Evolutionary conservation across 1,140 invertebrate species (phyloP).

Genomic region (Sycophila sp.): DNA sequence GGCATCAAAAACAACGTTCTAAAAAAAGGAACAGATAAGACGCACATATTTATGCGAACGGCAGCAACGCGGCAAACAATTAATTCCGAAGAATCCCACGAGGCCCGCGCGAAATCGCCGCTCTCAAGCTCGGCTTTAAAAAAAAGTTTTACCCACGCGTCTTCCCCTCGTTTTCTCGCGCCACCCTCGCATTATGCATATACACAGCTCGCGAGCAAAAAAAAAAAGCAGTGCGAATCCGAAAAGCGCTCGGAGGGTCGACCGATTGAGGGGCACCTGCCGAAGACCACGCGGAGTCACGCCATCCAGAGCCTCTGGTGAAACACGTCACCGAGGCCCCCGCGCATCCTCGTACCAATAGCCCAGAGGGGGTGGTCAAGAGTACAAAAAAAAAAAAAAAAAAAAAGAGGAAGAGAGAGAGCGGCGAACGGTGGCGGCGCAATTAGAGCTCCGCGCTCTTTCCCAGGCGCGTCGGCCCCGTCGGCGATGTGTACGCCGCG

Average conservation of each 20-base stretch:
- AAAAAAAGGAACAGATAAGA: too few species aligned
- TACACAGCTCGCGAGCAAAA: neutral
- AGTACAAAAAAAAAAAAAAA: too few species aligned
- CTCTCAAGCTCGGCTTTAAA: too few species aligned
- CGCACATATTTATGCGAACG: neutral
- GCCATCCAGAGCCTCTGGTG: slow-evolving; percentile 30
- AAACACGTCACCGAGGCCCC: neutral
- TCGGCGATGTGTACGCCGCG: too few species aligned
- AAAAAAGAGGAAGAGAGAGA: too few species aligned
- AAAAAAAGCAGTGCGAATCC: neutral
- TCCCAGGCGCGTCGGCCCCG: slow-evolving; percentile 3
- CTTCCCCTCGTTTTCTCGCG: slow-evolving; percentile 16
- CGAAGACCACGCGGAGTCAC: slow-evolving; percentile 25
- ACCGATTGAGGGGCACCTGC: neutral
- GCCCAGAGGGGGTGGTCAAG: too few species aligned
- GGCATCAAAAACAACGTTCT: too few species aligned
- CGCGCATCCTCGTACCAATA: neutral
- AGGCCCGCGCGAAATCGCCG: slow-evolving; percentile 30
- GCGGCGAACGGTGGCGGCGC: neutral
- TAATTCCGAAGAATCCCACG: slow-evolving; percentile 8
- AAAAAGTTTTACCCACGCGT: neutral
- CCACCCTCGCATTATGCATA: slow-evolving; percentile 36
- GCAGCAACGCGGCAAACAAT: neutral
- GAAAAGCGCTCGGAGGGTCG: slow-evolving; percentile 12
- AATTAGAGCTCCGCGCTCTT: slow-evolving; percentile 12